Evolutionary conservation across 2,113 vertebrate genomes (phyloP).

Genomic region (Catharus bicknelli): DNA sequence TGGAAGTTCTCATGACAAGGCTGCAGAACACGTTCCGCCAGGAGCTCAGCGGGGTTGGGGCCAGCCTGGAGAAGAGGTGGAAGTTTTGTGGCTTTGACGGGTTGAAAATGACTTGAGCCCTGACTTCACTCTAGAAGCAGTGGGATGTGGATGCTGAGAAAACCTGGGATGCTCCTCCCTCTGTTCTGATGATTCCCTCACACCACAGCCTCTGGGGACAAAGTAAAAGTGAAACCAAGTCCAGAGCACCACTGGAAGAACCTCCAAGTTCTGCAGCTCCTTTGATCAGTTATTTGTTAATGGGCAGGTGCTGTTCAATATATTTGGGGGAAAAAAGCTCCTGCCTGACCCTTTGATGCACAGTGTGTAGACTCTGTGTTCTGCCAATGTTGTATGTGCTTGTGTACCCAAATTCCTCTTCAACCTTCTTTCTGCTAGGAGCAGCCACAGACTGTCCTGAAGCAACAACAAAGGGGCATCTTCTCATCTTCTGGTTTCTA

Average conservation of each 20-base stretch:
- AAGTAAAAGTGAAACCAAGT: slow-evolving; percentile 31
- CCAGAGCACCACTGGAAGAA: slow-evolving; percentile 47
- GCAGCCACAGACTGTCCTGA: background rate
- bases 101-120: slow-evolving; percentile 85
- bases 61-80: slow-evolving; percentile 96
- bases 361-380: background rate
- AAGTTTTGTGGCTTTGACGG: slow-evolving; percentile 96
- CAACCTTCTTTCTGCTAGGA: slow-evolving; percentile 15
- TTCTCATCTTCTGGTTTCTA: background rate
- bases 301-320: slow-evolving; percentile 36
- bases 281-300: slow-evolving; percentile 40
- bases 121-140: background rate
- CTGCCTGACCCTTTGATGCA: slow-evolving; percentile 44
- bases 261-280: slow-evolving; percentile 45
- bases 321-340: slow-evolving; percentile 28
- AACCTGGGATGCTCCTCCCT: background rate
- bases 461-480: background rate
- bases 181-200: background rate
- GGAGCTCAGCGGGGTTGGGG: slow-evolving; percentile 92
- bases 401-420: slow-evolving; percentile 44
- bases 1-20: slow-evolving; percentile 88
- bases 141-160: background rate
- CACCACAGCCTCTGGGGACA: background rate
- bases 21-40: slow-evolving; percentile 93
- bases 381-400: slow-evolving; percentile 60